A percentile compares a stretch with the other conserved stretches of the same genome.
phyloP scores from a whole-genome alignment of 2,113 vertebrate species.

The Perccottus glenii region DNA sequence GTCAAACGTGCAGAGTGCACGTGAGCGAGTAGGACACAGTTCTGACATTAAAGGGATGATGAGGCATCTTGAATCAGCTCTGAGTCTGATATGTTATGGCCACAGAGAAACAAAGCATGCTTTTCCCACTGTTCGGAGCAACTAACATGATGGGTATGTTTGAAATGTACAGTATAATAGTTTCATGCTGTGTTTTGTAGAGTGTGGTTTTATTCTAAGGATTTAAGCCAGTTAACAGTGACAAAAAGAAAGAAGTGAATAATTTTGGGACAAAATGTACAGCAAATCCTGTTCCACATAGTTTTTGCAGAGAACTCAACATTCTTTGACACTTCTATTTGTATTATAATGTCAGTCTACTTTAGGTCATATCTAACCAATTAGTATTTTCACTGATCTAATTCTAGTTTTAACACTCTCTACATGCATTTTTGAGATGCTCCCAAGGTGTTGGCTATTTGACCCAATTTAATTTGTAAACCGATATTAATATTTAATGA shows the following conservation, averaged over 20 bases:
- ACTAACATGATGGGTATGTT: background rate
- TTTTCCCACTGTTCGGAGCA: background rate
- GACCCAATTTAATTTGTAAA: too few species aligned
- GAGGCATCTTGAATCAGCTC: slow-evolving; percentile 48
- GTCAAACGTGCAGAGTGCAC: slow-evolving; percentile 63
- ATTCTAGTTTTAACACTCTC: background rate
- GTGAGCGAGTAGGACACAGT: slow-evolving; percentile 49
- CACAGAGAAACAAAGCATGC: slow-evolving; percentile 20
- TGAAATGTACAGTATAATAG: background rate
- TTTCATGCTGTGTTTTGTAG: background rate
- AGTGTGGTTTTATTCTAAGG: background rate
- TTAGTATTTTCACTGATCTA: background rate
- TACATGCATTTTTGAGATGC: background rate
- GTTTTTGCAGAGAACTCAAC: slow-evolving; percentile 7
- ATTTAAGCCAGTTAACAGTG: background rate
- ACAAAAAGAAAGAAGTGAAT: too few species aligned
- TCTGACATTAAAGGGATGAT: slow-evolving; percentile 27
- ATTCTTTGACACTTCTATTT: slow-evolving; percentile 39
- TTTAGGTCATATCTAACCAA: slow-evolving; percentile 2
- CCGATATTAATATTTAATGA: too few species aligned
- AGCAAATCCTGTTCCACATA: slow-evolving; percentile 34
- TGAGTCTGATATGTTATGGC: slow-evolving; percentile 35
- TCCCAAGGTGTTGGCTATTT: too few species aligned
- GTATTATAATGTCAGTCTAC: slow-evolving; percentile 43
- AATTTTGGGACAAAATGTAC: slow-evolving; percentile 3